A percentile compares a stretch with the other conserved stretches of the same genome.
phyloP scores from a whole-genome alignment of 2,797 vertebrate species.

The Scarus forsteni region DNA sequence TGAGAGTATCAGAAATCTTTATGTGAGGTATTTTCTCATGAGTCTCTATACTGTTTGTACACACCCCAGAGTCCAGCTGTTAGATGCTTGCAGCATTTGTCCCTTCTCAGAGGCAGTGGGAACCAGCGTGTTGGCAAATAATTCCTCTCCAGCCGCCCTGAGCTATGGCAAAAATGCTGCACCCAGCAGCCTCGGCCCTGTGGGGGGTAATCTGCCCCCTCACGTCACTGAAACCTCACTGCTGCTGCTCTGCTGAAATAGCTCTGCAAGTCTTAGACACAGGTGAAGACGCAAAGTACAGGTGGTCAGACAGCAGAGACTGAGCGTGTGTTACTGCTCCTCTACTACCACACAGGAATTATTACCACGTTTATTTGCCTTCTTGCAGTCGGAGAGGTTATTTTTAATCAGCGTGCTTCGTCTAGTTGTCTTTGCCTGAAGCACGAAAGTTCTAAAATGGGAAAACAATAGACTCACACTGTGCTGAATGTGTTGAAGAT shows the following conservation, averaged over 20 bases:
- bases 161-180: slow-evolving; percentile 71
- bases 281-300: slow-evolving; percentile 4
- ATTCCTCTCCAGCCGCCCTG: slow-evolving; percentile 55
- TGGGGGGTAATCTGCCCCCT: slow-evolving; percentile 57
- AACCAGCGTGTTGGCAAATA: slow-evolving; percentile 58
- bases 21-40: slow-evolving; percentile 2
- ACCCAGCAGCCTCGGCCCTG: slow-evolving; percentile 51
- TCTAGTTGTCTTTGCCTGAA: slow-evolving; percentile 24
- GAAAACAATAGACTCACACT: slow-evolving; percentile 28
- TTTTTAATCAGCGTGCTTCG: slow-evolving; percentile 27
- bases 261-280: slow-evolving; percentile 14
- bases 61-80: slow-evolving; percentile 59
- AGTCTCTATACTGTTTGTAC: slow-evolving; percentile 3
- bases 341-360: neutral
- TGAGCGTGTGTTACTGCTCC: neutral
- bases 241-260: slow-evolving; percentile 49
- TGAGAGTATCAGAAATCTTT: neutral
- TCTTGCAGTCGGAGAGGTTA: slow-evolving; percentile 30
- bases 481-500: slow-evolving; percentile 16
- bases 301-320: slow-evolving; percentile 3
- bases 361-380: slow-evolving; percentile 34
- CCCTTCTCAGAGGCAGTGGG: slow-evolving; percentile 58
- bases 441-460: slow-evolving; percentile 38
- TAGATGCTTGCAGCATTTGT: slow-evolving; percentile 67
- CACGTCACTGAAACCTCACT: slow-evolving; percentile 37